phyloP scores from a whole-genome alignment of 1,140 invertebrate species.

The Trichomalopsis sarcophagae region DNA sequence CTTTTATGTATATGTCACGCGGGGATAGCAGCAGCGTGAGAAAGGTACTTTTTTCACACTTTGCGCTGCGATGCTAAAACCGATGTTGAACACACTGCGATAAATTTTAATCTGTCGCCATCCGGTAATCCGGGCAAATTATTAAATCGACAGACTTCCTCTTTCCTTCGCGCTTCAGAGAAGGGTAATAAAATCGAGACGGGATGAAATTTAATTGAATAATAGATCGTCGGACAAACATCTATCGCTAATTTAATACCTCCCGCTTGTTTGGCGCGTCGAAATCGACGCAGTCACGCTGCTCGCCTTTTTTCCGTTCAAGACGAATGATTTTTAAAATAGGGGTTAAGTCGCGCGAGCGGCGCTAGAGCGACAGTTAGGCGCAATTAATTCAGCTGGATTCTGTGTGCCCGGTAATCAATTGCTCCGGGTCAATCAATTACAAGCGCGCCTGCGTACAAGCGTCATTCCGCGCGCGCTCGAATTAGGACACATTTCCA shows the following conservation, averaged over 20 bases:
- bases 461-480: slow-evolving; percentile 23
- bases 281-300: background rate
- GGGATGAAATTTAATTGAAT: slow-evolving; percentile 20
- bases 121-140: background rate
- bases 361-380: background rate
- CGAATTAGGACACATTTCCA: slow-evolving; percentile 34
- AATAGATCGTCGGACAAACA: slow-evolving; percentile 27
- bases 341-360: slow-evolving; percentile 8
- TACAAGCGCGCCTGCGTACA: slow-evolving; percentile 27
- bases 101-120: slow-evolving; percentile 13
- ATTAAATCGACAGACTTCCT: background rate
- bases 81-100: background rate
- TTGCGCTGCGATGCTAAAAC: no score
- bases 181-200: background rate
- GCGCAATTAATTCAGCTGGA: slow-evolving; percentile 36
- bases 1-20: background rate
- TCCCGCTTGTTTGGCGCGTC: background rate
- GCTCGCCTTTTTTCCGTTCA: slow-evolving; percentile 21
- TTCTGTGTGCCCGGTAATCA: slow-evolving; percentile 15
- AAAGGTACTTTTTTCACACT: background rate
- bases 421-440: slow-evolving; percentile 32
- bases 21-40: background rate
- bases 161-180: background rate
- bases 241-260: slow-evolving; percentile 13
- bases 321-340: slow-evolving; percentile 35